Evolutionary conservation across 2,113 vertebrate species (phyloP), one percentile per base, ranked within the genome.

Genomic region (Dasyurus viverrinus): DNA sequence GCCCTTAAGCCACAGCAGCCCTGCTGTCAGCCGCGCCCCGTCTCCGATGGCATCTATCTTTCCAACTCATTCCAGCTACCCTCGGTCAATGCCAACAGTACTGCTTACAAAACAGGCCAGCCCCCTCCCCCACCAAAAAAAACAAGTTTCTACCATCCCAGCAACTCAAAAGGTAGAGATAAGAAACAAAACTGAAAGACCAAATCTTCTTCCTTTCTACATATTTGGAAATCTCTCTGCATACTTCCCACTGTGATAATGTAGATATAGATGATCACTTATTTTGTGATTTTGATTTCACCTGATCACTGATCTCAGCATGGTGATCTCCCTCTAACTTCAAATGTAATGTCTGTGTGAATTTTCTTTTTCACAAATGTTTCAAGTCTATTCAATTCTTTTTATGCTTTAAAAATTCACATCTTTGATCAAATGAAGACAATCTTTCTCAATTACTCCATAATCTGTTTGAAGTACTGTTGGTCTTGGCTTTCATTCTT

Each of bases 41-140:
- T 99, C 98, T 99, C 99, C 95, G 99, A 99, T 97, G 99, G 99
- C 99, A 98, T 99, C 99, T 99, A 99, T 99, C 99, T 99, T 99
- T 99, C 99, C 98, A 98, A 98, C 99, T 99, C 99, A 98, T 99
- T 99, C 99, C 99, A 98, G 98, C 99, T 98, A 96, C 99, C 99
- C 97, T 93, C 97, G 97, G 99, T 99, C 99, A 99, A 99, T 99
- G 99, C 99, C 99, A 99, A 99, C 99, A 99, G 99, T 99, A 99
- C 99, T 98, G 96, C 98, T 97, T 94, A 76, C 97, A 98, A 97
- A 98, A 97, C 98, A 98, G 99, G 97, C 98, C 98, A 98, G 84
- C 98, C 98, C 98, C 99, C 95, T 8, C 99, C 99, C 99, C 99
- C 98, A 97, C 97, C 98, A 97, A 98, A 98, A 99, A 99, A 99